Evolutionary conservation across 2,888 invertebrate species (phyloP).

Genomic region (Keiferia lycopersicella): DNA sequence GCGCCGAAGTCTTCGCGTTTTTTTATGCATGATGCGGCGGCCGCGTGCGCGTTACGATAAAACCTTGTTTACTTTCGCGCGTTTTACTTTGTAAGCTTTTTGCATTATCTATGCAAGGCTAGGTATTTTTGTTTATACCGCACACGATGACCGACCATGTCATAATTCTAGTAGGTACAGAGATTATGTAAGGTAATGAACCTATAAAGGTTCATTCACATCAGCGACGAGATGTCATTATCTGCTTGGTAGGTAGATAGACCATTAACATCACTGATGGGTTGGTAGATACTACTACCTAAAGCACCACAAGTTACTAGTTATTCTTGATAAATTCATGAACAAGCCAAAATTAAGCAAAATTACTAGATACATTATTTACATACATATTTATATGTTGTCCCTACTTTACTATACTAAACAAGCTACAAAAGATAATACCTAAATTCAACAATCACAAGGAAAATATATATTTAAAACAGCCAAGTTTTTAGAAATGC

Average conservation of each 20-base stretch:
- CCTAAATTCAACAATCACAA: too few relatives aligned
- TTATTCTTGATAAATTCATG: neutral
- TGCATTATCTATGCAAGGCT: neutral
- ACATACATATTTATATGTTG: too few relatives aligned
- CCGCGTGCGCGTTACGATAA: constrained; percentile 3
- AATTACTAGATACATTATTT: too few relatives aligned
- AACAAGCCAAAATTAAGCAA: too few relatives aligned
- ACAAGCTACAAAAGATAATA: too few relatives aligned
- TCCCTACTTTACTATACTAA: too few relatives aligned
- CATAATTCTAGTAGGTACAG: neutral
- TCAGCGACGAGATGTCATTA: constrained; percentile 27
- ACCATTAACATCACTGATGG: too few relatives aligned
- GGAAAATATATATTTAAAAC: too few relatives aligned
- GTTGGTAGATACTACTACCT: neutral
- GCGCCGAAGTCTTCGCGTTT: constrained; percentile 11
- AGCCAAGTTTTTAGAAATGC: too few relatives aligned
- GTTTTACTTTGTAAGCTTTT: neutral
- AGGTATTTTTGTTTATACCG: neutral
- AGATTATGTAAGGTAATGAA: constrained; percentile 4
- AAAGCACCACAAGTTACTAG: too few relatives aligned
- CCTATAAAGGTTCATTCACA: constrained; percentile 18
- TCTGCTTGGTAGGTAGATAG: constrained; percentile 4
- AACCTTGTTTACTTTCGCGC: constrained; percentile 8
- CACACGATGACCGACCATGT: neutral
- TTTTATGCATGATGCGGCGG: constrained; percentile 7